These are phyloP conservation scores for Trichopoda pennipes DNA, from an alignment of 2,888 invertebrate genomes.

Conservation along the genomic window DNA sequence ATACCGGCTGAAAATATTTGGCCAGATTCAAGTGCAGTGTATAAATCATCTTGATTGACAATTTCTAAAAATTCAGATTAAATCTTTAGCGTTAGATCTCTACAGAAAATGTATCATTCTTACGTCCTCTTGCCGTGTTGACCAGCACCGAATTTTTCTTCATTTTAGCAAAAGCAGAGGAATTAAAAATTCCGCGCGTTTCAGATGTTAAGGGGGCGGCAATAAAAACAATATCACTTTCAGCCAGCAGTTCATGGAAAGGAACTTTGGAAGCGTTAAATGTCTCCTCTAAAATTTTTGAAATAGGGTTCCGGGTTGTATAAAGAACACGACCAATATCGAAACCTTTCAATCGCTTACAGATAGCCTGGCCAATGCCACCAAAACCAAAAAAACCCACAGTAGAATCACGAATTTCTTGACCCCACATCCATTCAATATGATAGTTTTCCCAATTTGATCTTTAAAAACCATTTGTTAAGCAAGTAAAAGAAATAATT, in stretches of 20 bases:
- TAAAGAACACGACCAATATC: constrained; percentile 88
- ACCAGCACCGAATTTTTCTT: constrained; percentile 87
- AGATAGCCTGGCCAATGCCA: constrained; percentile 88
- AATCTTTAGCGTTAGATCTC: background rate
- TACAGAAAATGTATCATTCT: constrained; percentile 21
- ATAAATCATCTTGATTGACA: constrained; percentile 91
- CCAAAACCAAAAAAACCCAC: constrained; percentile 93
- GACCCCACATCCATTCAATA: constrained; percentile 89
- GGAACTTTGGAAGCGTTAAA: constrained; percentile 84
- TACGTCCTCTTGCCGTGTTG: constrained; percentile 86
- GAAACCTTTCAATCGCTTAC: constrained; percentile 87
- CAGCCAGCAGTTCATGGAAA: constrained; percentile 84
- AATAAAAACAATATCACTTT: constrained; percentile 88
- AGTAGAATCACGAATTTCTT: constrained; percentile 88
- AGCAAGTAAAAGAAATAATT: background rate
- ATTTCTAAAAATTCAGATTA: constrained; percentile 81
- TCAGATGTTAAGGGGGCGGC: constrained; percentile 85
- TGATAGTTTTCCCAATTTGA: constrained; percentile 86
- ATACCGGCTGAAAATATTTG: constrained; percentile 93
- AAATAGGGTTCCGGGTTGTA: constrained; percentile 85
- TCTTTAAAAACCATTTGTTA: constrained; percentile 72
- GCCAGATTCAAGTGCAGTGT: constrained; percentile 87
- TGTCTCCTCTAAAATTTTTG: constrained; percentile 79
- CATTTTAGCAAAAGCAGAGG: constrained; percentile 86
- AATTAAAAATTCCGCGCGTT: constrained; percentile 86